These are phyloP conservation scores for Caenorhabditis tropicalis DNA, from an alignment of 1,140 invertebrate genomes.

Conservation along the genomic window DNA sequence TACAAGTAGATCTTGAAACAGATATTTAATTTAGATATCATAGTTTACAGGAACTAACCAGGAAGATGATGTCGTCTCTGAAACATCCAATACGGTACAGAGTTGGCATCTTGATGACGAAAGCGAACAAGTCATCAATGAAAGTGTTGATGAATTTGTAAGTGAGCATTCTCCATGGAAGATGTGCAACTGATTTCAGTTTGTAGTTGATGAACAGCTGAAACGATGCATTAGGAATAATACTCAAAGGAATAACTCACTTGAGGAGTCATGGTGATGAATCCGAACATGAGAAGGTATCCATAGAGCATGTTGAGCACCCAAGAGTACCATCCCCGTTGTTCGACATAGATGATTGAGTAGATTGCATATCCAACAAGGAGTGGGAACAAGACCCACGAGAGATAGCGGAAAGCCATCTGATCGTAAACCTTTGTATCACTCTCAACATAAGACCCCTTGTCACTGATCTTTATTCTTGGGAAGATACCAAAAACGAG, in stretches of 20 bases:
- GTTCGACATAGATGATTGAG: slow-evolving; percentile 94
- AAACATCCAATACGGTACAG: slow-evolving; percentile 92
- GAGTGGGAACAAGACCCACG: slow-evolving; percentile 92
- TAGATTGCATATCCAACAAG: slow-evolving; percentile 90
- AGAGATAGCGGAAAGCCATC: slow-evolving; percentile 92
- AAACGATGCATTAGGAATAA: background rate
- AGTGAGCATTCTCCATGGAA: slow-evolving; percentile 98
- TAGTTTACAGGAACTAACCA: slow-evolving; percentile 48
- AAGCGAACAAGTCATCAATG: slow-evolving; percentile 99
- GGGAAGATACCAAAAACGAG: slow-evolving; percentile 52
- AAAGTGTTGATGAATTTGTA: slow-evolving; percentile 99
- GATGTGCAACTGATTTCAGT: slow-evolving; percentile 95
- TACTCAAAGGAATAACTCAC: too few species aligned
- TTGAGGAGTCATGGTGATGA: slow-evolving; percentile 98
- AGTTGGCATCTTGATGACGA: slow-evolving; percentile 99
- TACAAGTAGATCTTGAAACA: slow-evolving; percentile 79
- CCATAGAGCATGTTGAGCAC: slow-evolving; percentile 93
- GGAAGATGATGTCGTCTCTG: slow-evolving; percentile 74
- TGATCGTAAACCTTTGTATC: slow-evolving; percentile 92
- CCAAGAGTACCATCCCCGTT: slow-evolving; percentile 94
- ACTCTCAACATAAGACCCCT: slow-evolving; percentile 94
- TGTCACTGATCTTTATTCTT: slow-evolving; percentile 82
- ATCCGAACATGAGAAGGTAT: slow-evolving; percentile 96
- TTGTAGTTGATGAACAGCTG: slow-evolving; percentile 97
- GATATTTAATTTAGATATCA: background rate